A percentile compares a stretch with the other conserved stretches of the same genome.
Conservation (phyloP, 1,140 invertebrate species). For the Plectrocnemia conspersa region DNA sequence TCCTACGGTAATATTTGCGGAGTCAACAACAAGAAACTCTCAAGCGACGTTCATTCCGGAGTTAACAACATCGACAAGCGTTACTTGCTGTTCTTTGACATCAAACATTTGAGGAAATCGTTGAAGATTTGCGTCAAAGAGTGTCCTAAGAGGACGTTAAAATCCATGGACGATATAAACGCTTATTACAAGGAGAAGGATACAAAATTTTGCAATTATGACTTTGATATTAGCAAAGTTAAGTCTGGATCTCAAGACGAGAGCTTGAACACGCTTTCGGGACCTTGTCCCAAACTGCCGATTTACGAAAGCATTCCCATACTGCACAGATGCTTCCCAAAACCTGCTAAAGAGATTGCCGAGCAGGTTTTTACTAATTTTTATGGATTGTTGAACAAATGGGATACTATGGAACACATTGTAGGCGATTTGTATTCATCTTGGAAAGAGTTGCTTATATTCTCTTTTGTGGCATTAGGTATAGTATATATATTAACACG, state of each 20-base stretch:
- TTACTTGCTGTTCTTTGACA: conserved; percentile 81
- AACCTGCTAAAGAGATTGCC: conserved; percentile 56
- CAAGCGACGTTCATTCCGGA: conserved; percentile 70
- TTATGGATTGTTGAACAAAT: conserved; percentile 78
- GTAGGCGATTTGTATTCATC: conserved; percentile 82
- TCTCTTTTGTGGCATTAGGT: conserved; percentile 78
- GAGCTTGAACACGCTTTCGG: conserved; percentile 56
- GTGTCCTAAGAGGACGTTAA: conserved; percentile 70
- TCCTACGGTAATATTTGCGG: conserved; percentile 96
- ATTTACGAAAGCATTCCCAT: conserved; percentile 71
- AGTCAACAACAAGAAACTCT: conserved; percentile 69
- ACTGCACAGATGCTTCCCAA: conserved; percentile 83
- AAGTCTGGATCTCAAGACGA: conserved; percentile 36
- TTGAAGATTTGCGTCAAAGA: conserved; percentile 85
- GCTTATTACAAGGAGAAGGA: conserved; percentile 70
- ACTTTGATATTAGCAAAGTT: conserved; percentile 55
- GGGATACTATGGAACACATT: conserved; percentile 83
- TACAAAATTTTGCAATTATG: conserved; percentile 69
- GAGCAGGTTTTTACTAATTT: conserved; percentile 62
- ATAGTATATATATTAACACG: too few species aligned
- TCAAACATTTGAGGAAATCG: conserved; percentile 67
- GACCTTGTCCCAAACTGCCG: conserved; percentile 68
- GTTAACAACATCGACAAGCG: conserved; percentile 74
- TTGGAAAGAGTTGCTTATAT: conserved; percentile 78
- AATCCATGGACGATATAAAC: conserved; percentile 62